Evolutionary conservation across 2,113 vertebrate species (phyloP).

Genomic region (Tragelaphus imberbis): DNA sequence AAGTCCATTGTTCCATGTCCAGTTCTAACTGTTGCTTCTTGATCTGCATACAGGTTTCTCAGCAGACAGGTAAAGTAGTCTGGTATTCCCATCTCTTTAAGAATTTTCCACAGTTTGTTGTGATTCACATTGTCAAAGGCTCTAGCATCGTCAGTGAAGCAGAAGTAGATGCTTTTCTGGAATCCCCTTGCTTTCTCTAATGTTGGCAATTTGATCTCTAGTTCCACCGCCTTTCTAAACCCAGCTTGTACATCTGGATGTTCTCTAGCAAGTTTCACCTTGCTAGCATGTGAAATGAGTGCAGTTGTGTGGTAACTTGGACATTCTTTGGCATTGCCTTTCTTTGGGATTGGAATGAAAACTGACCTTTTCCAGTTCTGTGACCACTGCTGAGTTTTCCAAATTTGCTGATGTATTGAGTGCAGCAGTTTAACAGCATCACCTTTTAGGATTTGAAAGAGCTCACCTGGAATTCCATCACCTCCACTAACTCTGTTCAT

Average conservation of each 20-base stretch:
- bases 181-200: not conserved
- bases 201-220: not conserved
- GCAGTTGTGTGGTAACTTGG: not conserved
- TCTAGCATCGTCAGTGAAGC: not conserved
- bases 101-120: not conserved
- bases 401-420: not conserved
- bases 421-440: not conserved
- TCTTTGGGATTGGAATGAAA: not conserved
- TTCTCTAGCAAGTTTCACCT: not conserved
- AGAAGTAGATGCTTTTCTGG: not conserved
- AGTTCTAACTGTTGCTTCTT: not conserved
- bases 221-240: not conserved
- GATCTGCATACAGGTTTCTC: not conserved
- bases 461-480: not conserved
- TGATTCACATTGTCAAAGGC: not conserved
- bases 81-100: not conserved
- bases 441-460: not conserved
- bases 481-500: not conserved
- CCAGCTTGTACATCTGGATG: not conserved
- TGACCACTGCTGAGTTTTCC: not conserved
- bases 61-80: not conserved
- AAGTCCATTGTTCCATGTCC: not conserved
- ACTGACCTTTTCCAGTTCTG: not conserved
- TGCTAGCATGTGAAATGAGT: not conserved
- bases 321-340: not conserved